Percentiles rank a stretch among this genome's conserved stretches.
Evolutionary conservation across 2,888 invertebrate genomes (phyloP).

Genomic region (Lymantria monacha): DNA sequence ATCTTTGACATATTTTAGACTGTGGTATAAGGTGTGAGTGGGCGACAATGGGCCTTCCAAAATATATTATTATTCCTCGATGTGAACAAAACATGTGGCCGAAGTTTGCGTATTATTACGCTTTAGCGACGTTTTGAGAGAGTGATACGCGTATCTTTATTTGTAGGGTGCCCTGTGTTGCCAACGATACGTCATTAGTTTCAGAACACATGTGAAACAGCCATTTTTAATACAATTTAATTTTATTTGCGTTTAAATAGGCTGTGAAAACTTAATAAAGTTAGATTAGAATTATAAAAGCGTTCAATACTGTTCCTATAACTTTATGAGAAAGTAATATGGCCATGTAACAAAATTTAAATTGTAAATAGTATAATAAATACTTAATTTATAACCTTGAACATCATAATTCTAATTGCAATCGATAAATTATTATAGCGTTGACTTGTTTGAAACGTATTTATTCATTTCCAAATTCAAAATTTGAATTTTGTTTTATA

Average conservation of each 20-base stretch:
- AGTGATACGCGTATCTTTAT: slow-evolving; percentile 69
- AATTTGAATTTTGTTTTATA: slow-evolving; percentile 14
- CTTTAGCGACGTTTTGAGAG: slow-evolving; percentile 75
- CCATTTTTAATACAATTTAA: slow-evolving; percentile 5
- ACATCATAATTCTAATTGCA: too few species aligned
- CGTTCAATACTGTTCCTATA: too few species aligned
- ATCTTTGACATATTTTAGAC: slow-evolving; percentile 29
- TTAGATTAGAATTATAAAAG: too few species aligned
- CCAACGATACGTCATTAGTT: slow-evolving; percentile 61
- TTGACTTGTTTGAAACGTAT: too few species aligned
- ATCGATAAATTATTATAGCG: too few species aligned
- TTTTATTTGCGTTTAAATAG: too few species aligned
- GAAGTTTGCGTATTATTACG: slow-evolving; percentile 63
- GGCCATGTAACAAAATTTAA: too few species aligned
- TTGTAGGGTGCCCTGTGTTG: slow-evolving; percentile 47
- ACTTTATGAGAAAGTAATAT: too few species aligned
- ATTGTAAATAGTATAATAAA: too few species aligned
- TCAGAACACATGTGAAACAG: slow-evolving; percentile 60
- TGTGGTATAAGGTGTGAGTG: slow-evolving; percentile 27
- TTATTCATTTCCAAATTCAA: too few species aligned
- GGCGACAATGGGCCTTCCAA: slow-evolving; percentile 25
- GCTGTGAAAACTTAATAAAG: too few species aligned
- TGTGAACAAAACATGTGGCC: slow-evolving; percentile 77
- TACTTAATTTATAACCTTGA: too few species aligned
- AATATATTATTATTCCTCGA: slow-evolving; percentile 62